phyloP scores from a whole-genome alignment of 2,888 invertebrate genomes.

The Stratiomys singularior region DNA sequence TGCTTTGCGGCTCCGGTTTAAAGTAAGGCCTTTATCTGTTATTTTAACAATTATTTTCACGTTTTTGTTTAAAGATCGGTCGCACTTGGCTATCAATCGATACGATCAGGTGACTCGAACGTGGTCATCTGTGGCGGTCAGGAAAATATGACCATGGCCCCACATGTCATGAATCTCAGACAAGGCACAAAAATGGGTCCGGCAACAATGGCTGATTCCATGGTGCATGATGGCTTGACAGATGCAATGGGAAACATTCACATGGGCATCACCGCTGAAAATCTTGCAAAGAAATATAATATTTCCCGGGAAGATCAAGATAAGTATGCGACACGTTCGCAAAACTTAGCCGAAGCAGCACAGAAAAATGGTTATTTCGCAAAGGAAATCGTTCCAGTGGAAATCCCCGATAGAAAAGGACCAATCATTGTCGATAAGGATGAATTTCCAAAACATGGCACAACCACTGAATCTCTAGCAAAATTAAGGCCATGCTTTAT shows the following conservation, averaged over 20 bases:
- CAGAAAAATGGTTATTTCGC: slow-evolving; percentile 72
- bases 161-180: slow-evolving; percentile 74
- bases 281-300: slow-evolving; percentile 74
- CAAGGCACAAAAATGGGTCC: slow-evolving; percentile 75
- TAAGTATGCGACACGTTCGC: slow-evolving; percentile 74
- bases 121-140: slow-evolving; percentile 83
- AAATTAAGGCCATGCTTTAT: slow-evolving; percentile 75
- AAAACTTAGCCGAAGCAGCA: slow-evolving; percentile 72
- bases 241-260: slow-evolving; percentile 79
- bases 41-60: neutral
- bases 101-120: slow-evolving; percentile 72
- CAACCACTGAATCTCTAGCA: slow-evolving; percentile 70
- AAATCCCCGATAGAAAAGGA: slow-evolving; percentile 66
- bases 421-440: slow-evolving; percentile 69
- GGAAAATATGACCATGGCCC: slow-evolving; percentile 83
- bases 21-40: slow-evolving; percentile 67
- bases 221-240: slow-evolving; percentile 77
- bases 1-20: slow-evolving; percentile 86
- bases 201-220: slow-evolving; percentile 71
- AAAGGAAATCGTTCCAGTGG: slow-evolving; percentile 78
- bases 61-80: slow-evolving; percentile 68
- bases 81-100: slow-evolving; percentile 74
- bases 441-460: slow-evolving; percentile 75
- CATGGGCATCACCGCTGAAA: slow-evolving; percentile 87
- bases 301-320: slow-evolving; percentile 79